phyloP scores from a whole-genome alignment of 2,888 invertebrate species.

The Eupsilia transversa region DNA sequence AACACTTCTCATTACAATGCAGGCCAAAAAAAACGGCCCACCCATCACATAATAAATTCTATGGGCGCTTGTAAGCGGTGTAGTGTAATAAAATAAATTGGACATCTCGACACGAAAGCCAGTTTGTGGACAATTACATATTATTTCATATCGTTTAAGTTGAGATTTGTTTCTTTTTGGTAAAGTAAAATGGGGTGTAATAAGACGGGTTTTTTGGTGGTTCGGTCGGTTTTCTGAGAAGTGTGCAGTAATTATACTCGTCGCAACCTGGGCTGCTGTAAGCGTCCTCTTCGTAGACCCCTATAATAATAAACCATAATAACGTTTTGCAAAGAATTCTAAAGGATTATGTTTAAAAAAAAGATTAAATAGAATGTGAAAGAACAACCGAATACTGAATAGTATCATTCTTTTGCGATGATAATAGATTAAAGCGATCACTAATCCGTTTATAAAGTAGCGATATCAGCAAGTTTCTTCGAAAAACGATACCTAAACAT shows the following conservation, averaged over 20 bases:
- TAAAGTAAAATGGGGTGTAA: conserved; percentile 35
- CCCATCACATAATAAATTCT: conserved; percentile 69
- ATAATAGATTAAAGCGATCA: background rate
- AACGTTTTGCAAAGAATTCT: background rate
- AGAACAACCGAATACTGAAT: background rate
- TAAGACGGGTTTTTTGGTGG: conserved; percentile 20
- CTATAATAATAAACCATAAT: background rate
- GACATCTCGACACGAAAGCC: conserved; percentile 60
- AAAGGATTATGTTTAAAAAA: background rate
- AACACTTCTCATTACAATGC: conserved; percentile 66
- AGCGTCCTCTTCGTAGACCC: background rate
- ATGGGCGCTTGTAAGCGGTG: conserved; percentile 65
- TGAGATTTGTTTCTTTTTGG: conserved; percentile 50
- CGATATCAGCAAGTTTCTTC: background rate
- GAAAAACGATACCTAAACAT: background rate
- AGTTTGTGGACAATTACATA: conserved; percentile 71
- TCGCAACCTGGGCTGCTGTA: conserved; percentile 4
- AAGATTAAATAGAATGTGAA: background rate
- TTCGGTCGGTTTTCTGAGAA: conserved; percentile 40
- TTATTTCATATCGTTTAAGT: conserved; percentile 69
- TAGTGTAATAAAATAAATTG: conserved; percentile 74
- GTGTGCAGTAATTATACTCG: conserved; percentile 15
- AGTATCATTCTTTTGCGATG: background rate
- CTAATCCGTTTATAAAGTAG: background rate
- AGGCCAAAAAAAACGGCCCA: conserved; percentile 63